Conservation (phyloP, 2,113 vertebrate genomes). For the Jaculus jaculus region DNA sequence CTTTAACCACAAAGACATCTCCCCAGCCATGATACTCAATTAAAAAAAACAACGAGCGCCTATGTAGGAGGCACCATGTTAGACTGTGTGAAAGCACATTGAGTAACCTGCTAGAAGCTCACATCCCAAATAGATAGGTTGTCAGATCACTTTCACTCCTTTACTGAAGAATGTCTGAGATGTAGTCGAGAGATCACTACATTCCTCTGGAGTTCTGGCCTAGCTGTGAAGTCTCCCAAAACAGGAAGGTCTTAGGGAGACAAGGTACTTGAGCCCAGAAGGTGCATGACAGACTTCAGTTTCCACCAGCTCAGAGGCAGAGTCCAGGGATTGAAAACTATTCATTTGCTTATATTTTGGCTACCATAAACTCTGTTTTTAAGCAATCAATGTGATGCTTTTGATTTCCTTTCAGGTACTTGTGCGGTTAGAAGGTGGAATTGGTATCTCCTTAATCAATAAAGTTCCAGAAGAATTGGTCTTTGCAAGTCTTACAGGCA, state of each 20-base stretch:
- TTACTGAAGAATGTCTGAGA: not conserved
- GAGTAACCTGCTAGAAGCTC: not conserved
- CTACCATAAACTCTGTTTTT: not conserved
- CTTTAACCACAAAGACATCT: too few species aligned
- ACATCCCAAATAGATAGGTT: not conserved
- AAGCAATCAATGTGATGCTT: not conserved
- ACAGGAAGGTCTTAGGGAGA: not conserved
- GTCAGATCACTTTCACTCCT: not conserved
- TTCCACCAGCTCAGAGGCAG: not conserved
- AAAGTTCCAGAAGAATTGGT: constrained; percentile 96
- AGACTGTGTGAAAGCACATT: not conserved
- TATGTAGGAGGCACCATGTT: not conserved
- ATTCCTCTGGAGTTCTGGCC: not conserved
- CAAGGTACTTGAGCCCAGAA: not conserved
- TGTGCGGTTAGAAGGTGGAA: constrained; percentile 93
- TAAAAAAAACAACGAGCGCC: too few species aligned
- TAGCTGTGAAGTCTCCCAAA: not conserved
- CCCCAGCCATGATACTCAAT: too few species aligned
- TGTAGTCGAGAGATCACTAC: not conserved
- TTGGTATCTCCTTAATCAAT: constrained; percentile 96
- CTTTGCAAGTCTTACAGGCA: constrained; percentile 91
- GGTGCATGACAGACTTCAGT: not conserved
- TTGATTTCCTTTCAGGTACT: constrained; percentile 86
- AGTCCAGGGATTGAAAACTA: not conserved
- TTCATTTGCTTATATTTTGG: not conserved